Conservation (phyloP, 2,797 vertebrate genomes). For the Petrocephalus sullivani region DNA sequence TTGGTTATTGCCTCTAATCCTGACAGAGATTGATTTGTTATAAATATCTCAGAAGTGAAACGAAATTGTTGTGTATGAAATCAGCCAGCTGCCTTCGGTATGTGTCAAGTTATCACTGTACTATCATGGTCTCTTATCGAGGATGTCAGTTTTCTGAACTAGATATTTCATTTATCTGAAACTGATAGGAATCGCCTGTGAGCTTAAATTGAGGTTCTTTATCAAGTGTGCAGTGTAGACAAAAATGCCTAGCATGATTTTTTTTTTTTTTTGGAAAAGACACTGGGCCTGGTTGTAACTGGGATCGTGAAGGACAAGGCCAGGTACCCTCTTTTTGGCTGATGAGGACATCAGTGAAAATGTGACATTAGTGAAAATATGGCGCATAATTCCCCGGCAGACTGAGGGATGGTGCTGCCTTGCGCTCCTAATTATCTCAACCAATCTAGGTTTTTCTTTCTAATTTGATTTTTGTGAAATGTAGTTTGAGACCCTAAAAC, state of each 20-base stretch:
- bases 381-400: not conserved
- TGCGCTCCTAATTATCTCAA: not conserved
- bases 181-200: not conserved
- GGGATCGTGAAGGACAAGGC: not conserved
- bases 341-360: not conserved
- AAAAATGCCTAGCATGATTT: not conserved
- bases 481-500: not conserved
- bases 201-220: not conserved
- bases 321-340: not conserved
- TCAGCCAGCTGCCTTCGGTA: slow-evolving; percentile 12
- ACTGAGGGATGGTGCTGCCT: not conserved
- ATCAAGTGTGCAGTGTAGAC: not conserved
- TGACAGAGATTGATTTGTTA: slow-evolving; percentile 33
- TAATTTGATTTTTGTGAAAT: not conserved
- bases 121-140: not conserved
- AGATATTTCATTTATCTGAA: slow-evolving; percentile 13
- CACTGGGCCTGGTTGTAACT: not conserved
- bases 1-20: slow-evolving; percentile 32
- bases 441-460: not conserved
- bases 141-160: slow-evolving; percentile 1
- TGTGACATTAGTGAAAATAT: not conserved
- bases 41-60: slow-evolving; percentile 33
- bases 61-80: slow-evolving; percentile 24
- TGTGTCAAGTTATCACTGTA: slow-evolving; percentile 14
- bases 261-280: not conserved